Percentiles rank a stretch among this genome's conserved stretches.
phyloP scores from a whole-genome alignment of 2,797 vertebrate species.

The Falco cherrug region DNA sequence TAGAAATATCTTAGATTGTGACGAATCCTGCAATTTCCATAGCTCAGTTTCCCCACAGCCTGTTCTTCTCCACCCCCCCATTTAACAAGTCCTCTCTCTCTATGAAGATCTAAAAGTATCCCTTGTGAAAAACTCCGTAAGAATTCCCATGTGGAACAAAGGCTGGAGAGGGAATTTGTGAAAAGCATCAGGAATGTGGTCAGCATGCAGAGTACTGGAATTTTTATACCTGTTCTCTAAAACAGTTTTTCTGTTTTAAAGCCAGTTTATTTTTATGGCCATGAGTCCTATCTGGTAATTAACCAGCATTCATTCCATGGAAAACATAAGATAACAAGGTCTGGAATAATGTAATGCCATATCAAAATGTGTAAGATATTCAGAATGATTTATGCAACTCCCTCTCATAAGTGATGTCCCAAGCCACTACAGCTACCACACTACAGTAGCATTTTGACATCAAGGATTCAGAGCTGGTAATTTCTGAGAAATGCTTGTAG shows the following conservation, averaged over 20 bases:
- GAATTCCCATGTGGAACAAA: not conserved
- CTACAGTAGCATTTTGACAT: not conserved
- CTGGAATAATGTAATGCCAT: not conserved
- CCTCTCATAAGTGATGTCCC: not conserved
- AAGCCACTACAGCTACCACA: not conserved
- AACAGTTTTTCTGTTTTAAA: not conserved
- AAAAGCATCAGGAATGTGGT: accelerated
- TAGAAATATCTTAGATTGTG: not conserved
- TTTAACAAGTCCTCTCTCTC: not conserved
- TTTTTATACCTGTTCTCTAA: not conserved
- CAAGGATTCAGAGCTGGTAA: not conserved
- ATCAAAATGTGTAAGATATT: not conserved
- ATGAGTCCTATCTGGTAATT: not conserved
- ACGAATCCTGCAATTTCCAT: not conserved
- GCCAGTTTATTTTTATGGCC: not conserved
- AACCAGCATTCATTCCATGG: not conserved
- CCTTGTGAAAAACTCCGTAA: not conserved
- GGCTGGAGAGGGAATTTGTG: not conserved
- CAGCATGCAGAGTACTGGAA: accelerated
- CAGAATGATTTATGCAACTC: not conserved
- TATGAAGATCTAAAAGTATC: not conserved
- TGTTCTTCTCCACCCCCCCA: not conserved
- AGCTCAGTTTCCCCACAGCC: not conserved
- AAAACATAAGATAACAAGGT: not conserved
- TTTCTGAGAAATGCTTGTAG: not conserved